Base-by-base conservation (phyloP, 2,797 vertebrate genomes). In the Lates japonicus region DNA sequence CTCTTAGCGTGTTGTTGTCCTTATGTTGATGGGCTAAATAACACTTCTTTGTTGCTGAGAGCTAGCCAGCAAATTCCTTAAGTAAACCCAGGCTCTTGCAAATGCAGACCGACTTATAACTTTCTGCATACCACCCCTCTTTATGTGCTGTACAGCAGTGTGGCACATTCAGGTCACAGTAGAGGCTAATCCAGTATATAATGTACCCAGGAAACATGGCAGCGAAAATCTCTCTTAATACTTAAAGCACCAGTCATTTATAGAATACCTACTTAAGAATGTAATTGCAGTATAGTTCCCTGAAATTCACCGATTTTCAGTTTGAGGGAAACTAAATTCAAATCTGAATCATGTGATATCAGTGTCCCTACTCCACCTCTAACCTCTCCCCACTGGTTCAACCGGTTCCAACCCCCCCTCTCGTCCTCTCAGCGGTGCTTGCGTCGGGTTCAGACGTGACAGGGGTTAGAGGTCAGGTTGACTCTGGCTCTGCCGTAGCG, bases 401-500 rank as follows among this genome's bases (percentile, higher is more conserved):
- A 84, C 90, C 72, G 88, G 83, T 77, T 72, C 87, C 78, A 62
- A 76, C 74, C 74, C 70, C 79, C 88, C 85, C 83, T 93, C 86
- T 93, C 90, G 65, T 88, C 92, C 87, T 90, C 93, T 88, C 92
- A 94, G 94, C 94, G 89, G 94, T 95, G 93, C 92, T 94, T 76
- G 84, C 90, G 74, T 94, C 93, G 48, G 87, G 92, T 90, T 95
- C 93, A 88, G 94, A 92, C 72, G 90, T 83, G 82, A 90, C 92
- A 92, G 90, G 94, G 94, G 93, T 93, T 95, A 95, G 90, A 91
- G 94, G 93, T 94, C 93, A 94, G 92, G 93, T 93, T 92, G 93
- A 90, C 92, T 90, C 88, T 86, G 85, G 87, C 90, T 92, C 87
- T 87, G 87, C 90, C 42, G 88, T 89, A 90, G 91, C 86, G 87